Conservation (phyloP, 2,888 invertebrate species). For the Pecten maximus region DNA sequence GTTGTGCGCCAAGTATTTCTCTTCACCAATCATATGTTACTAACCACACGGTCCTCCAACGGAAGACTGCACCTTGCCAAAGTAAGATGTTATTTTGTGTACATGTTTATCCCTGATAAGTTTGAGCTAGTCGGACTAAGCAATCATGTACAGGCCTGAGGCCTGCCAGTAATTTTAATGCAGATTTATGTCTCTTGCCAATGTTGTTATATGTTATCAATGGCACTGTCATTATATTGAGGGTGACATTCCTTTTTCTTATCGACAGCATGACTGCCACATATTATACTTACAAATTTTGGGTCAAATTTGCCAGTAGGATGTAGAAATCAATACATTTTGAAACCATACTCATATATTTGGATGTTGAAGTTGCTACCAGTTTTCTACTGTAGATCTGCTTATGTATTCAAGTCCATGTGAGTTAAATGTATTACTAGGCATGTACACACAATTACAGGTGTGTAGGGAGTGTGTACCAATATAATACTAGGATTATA, state of each 20-base stretch:
- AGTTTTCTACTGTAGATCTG: background rate
- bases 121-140: background rate
- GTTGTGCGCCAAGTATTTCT: conserved; percentile 92
- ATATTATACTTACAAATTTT: background rate
- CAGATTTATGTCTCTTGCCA: background rate
- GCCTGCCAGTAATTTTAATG: background rate
- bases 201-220: background rate
- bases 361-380: background rate
- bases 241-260: background rate
- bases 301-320: background rate
- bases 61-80: conserved; percentile 93
- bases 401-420: conserved; percentile 8
- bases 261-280: background rate
- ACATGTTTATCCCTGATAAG: background rate
- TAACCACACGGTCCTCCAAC: conserved; percentile 91
- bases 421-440: background rate
- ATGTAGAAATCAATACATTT: background rate
- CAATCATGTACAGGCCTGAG: background rate
- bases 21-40: conserved; percentile 94
- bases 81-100: conserved; percentile 64
- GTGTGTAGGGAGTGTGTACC: background rate
- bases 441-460: background rate
- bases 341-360: background rate
- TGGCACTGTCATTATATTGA: background rate
- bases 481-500: no score